Evolutionary conservation across 2,113 vertebrate genomes (phyloP).

Genomic region (Papio anubis): DNA sequence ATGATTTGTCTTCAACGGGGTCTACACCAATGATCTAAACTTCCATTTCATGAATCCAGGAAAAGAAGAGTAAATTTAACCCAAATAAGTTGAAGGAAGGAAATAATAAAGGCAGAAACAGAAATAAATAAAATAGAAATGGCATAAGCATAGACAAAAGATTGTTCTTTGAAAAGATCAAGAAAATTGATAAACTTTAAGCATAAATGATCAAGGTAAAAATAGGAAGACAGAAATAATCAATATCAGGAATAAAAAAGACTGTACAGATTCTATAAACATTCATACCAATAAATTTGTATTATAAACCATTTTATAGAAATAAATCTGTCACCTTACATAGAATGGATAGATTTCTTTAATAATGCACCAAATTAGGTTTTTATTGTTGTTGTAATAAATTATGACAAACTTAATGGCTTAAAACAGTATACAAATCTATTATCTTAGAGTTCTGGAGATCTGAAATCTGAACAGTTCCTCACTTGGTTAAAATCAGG

Average conservation of each 20-base stretch:
- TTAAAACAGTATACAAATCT: neutral
- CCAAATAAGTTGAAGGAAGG: neutral
- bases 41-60: neutral
- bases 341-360: neutral
- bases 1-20: neutral
- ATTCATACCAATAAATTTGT: neutral
- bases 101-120: neutral
- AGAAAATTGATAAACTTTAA: neutral
- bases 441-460: neutral
- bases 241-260: neutral
- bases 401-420: neutral
- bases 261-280: neutral
- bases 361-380: neutral
- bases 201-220: neutral
- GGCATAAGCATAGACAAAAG: neutral
- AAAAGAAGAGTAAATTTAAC: neutral
- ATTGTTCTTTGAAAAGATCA: neutral
- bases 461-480: neutral
- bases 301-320: neutral
- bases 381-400: neutral
- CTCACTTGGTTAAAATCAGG: neutral
- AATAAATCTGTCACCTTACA: neutral
- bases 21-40: neutral
- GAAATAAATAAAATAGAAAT: neutral
- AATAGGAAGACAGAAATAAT: neutral